These are phyloP conservation scores for Henricia sp. DNA, from an alignment of 53 echinoderm and acorn worm species.

Conservation along the genomic window DNA sequence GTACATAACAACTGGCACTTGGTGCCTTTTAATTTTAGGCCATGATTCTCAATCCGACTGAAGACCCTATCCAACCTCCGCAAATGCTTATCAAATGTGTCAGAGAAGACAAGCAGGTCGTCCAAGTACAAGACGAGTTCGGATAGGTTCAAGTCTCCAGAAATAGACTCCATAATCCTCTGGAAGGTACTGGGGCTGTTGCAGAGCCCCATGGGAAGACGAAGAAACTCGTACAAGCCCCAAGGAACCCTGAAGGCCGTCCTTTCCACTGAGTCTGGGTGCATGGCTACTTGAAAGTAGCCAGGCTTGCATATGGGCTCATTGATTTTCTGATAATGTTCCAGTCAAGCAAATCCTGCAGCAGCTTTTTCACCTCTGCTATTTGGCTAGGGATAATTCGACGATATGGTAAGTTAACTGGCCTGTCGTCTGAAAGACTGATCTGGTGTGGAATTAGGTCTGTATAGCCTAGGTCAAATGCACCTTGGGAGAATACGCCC, in stretches of 20 bases:
- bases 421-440: not conserved
- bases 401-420: too few species aligned
- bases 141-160: slow-evolving; percentile 10
- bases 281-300: too few species aligned
- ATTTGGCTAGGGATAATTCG: not conserved
- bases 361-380: not conserved
- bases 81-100: slow-evolving; percentile 11
- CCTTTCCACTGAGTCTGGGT: not conserved
- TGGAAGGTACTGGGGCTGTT: too few species aligned
- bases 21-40: too few species aligned
- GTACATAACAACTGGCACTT: not conserved
- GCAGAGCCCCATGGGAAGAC: too few species aligned
- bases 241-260: slow-evolving; percentile 31
- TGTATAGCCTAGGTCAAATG: slow-evolving; percentile 1
- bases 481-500: too few species aligned
- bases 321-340: not conserved
- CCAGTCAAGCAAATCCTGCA: slow-evolving; percentile 17
- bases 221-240: slow-evolving; percentile 27
- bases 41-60: not conserved
- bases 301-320: slow-evolving; percentile 26
- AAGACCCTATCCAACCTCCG: not conserved
- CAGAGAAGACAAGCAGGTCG: slow-evolving; percentile 28
- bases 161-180: slow-evolving; percentile 21
- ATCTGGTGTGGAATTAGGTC: slow-evolving; percentile 28
- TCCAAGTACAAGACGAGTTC: slow-evolving; percentile 14